Base-by-base conservation (phyloP, 2,113 vertebrate genomes). In the Pygoscelis antarcticus region DNA sequence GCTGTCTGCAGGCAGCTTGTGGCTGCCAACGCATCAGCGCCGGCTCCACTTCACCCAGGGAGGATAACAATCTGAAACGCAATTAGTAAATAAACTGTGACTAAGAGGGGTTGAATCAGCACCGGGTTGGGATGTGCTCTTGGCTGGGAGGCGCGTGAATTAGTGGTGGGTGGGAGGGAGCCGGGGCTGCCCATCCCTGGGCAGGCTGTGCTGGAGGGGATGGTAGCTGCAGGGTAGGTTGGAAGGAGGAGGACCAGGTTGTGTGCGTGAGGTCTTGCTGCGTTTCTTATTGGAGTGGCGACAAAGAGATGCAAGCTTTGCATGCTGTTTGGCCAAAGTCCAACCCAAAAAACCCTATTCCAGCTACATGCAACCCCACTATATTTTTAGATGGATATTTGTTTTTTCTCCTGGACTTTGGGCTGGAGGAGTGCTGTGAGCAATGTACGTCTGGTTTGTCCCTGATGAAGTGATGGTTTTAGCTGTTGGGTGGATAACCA, bases 101-200 rank as follows among this genome's bases (percentile, higher is more conserved):
- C 68, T 54, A 46, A 54, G 57, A 74, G 40, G 40, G 40, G 34
- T 15, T 86, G 54, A 74, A 61, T 40, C 9, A 4, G 68, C 8
- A 11, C 34, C 0, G 3, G 7, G 11, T 10, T 61, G 62, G 55
- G 68, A 9, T 60, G 60, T 0, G 2, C 23, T 36, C 9, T 30
- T 84, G 49, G 17, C 32, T 7, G 4, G 32, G 32, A 85, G 30
- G 6, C 1, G 1, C 2, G 0, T 34, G 19, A 23, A 38, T 52
- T 58, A 52, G 89, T 1, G 3, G 22, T 0, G 1, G 11, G 21
- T 34, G 36, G 38, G 20, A 76, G 40, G 21, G 26, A 77, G 29
- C 7, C 0, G 1, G 16, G 60, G 36, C 47, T 77, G 64, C 34
- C 29, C 3, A 2, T 34, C 14, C 4, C 38, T 0, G 1, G 49